Evolutionary conservation across 2,888 invertebrate species (phyloP), one percentile per base, ranked within the genome.

Genomic region (Oscheius myriophilus): DNA sequence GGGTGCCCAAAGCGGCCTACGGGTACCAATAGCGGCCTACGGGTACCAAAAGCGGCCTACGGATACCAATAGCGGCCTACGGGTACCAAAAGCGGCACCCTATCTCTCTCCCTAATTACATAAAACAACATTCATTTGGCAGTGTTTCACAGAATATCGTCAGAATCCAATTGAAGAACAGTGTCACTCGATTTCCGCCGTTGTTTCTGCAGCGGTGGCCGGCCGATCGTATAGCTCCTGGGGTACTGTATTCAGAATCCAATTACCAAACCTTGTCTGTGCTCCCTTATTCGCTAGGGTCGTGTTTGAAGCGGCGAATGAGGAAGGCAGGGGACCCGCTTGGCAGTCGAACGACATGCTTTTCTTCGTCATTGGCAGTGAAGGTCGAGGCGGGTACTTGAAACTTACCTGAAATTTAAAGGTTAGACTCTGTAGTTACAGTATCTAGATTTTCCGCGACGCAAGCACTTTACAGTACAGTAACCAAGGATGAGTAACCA

Each of bases 111-210:
- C 33, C n/a, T n/a, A n/a, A n/a, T n/a, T 6, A 33, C 33, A 33
- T 6, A 33, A 9, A 33, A 33, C 3, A 33, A 6, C 33, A 33
- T 33, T 33, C 33, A 33, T 33, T n/a, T 33, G 33, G 33, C 33
- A 33, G 33, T 55, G 7, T 16, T n/a, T 67, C 61, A 67, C 21
- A 67, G 26, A n/a, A 67, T 52, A n/a, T 69, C 69, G 21, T 64
- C 64, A n/a, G 63, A 45, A 18, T 64, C 64, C 58, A 69, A n/a
- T 43, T 69, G 64, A 25, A 69, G 57, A 3, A 69, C 64, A 4
- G 69, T 64, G 41, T 64, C 64, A 14, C 49, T 57, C 16, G 67
- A 59, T 26, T 67, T 67, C 23, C 67, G 41, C 7, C 67, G 52
- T 25, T 65, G 66, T 43, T 58, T 58, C 39, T 58, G 58, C 3